Evolutionary conservation across 2,113 vertebrate genomes (phyloP).

Genomic region (Oplegnathus fasciatus): DNA sequence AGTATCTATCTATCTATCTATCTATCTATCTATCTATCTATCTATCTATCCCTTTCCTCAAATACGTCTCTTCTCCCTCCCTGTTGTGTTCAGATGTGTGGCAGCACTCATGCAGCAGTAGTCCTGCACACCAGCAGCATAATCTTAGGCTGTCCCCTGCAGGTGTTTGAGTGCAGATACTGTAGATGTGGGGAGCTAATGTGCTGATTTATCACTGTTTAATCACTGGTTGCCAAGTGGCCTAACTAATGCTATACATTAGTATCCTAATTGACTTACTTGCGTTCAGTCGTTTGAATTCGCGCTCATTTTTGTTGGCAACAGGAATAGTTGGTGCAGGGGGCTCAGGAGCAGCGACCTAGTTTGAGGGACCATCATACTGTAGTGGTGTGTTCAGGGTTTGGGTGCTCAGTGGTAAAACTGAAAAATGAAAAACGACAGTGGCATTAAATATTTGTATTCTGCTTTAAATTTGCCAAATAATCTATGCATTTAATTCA

Average conservation of each 20-base stretch:
- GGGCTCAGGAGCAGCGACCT: neutral
- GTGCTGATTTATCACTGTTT: conserved; percentile 55
- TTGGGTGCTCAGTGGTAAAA: neutral
- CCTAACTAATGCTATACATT: conserved; percentile 36
- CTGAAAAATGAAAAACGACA: too few species aligned
- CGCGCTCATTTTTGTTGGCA: conserved; percentile 16
- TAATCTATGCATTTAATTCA: neutral
- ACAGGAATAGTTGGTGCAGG: neutral
- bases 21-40: conserved; percentile 17
- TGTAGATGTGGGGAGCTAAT: conserved; percentile 33
- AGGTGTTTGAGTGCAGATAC: conserved; percentile 65
- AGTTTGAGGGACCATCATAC: neutral
- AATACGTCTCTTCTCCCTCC: neutral
- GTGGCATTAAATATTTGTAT: neutral
- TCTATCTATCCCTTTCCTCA: neutral
- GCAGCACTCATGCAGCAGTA: conserved; percentile 40
- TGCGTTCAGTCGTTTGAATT: conserved; percentile 25
- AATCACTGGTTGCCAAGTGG: conserved; percentile 57
- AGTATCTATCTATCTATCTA: conserved; percentile 13
- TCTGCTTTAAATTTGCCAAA: neutral
- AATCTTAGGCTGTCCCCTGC: conserved; percentile 70
- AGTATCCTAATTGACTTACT: conserved; percentile 47
- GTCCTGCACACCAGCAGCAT: conserved; percentile 33
- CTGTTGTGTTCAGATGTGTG: conserved; percentile 25
- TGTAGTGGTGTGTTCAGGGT: neutral